Percentiles rank a stretch among this genome's conserved stretches.
These are phyloP conservation scores for Synergus umbraculus DNA, from an alignment of 2,888 invertebrate species.

Conservation along the genomic window DNA sequence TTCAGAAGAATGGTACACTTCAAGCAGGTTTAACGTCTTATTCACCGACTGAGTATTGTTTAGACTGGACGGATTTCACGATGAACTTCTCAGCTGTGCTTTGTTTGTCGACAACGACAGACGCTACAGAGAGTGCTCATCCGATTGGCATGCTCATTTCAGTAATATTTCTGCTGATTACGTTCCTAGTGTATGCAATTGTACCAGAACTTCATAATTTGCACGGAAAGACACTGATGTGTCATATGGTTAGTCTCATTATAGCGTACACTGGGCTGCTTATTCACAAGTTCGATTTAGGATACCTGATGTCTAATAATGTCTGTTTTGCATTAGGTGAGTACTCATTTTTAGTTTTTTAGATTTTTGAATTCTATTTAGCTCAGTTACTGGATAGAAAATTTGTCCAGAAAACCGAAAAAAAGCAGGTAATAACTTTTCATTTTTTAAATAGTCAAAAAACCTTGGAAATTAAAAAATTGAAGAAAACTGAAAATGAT, in stretches of 20 bases:
- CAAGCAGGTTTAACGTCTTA: constrained; percentile 19
- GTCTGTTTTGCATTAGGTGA: constrained; percentile 62
- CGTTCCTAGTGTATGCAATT: constrained; percentile 68
- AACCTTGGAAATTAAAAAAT: too few relatives aligned
- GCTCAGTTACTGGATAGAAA: too few relatives aligned
- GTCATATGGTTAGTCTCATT: constrained; percentile 63
- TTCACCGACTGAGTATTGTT: constrained; percentile 50
- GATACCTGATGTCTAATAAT: constrained; percentile 11
- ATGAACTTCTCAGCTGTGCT: constrained; percentile 43
- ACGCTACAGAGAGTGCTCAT: constrained; percentile 45
- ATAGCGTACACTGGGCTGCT: constrained; percentile 62
- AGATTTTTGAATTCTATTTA: too few relatives aligned
- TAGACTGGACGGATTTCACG: constrained; percentile 47
- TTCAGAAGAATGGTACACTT: constrained; percentile 51
- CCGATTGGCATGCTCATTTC: constrained; percentile 62
- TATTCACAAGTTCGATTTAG: constrained; percentile 58
- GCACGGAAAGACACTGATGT: constrained; percentile 69
- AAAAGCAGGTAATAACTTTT: too few relatives aligned
- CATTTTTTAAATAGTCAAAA: too few relatives aligned
- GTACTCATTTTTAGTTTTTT: not conserved
- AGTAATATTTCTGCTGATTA: constrained; percentile 62
- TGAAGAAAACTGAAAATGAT: too few relatives aligned
- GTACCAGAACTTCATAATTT: constrained; percentile 68
- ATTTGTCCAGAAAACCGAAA: too few relatives aligned
- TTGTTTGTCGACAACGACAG: constrained; percentile 34